phyloP scores from a whole-genome alignment of 1,140 invertebrate species.

The Drosophila bocqueti region DNA sequence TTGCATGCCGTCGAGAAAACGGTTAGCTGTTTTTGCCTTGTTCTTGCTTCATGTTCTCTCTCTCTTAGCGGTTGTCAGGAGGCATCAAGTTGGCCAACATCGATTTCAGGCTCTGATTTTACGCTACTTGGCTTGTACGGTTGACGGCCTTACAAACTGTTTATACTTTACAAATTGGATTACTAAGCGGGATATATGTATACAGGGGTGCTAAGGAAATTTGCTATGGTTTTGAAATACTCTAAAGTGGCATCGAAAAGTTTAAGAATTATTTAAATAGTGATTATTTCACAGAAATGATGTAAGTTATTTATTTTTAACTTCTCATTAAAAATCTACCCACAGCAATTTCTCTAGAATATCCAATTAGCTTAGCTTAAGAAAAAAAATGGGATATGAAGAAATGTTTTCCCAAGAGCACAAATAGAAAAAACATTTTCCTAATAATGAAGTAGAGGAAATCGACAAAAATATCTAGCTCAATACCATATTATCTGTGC shows the following conservation, averaged over 20 bases:
- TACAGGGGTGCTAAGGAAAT: background rate
- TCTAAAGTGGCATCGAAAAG: background rate
- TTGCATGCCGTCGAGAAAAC: conserved; percentile 31
- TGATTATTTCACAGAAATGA: too few relatives aligned
- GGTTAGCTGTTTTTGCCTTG: conserved; percentile 69
- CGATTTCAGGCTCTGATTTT: conserved; percentile 38
- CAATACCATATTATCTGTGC: too few relatives aligned
- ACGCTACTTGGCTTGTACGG: conserved; percentile 25
- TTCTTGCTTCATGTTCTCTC: conserved; percentile 63
- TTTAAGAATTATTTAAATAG: too few relatives aligned
- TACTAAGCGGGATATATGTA: background rate
- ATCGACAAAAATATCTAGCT: too few relatives aligned
- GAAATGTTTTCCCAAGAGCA: too few relatives aligned
- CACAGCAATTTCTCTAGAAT: background rate
- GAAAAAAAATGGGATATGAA: background rate
- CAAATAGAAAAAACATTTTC: too few relatives aligned
- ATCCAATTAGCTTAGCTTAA: background rate
- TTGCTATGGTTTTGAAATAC: background rate
- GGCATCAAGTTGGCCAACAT: conserved; percentile 29
- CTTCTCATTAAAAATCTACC: background rate
- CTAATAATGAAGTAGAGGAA: too few relatives aligned
- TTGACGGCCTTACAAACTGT: conserved; percentile 5
- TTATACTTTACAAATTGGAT: conserved; percentile 11
- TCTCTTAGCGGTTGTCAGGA: conserved; percentile 51
- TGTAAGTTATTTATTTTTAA: background rate